Evolutionary conservation across 2,888 invertebrate genomes (phyloP).

Genomic region (Aricia artaxerxes): DNA sequence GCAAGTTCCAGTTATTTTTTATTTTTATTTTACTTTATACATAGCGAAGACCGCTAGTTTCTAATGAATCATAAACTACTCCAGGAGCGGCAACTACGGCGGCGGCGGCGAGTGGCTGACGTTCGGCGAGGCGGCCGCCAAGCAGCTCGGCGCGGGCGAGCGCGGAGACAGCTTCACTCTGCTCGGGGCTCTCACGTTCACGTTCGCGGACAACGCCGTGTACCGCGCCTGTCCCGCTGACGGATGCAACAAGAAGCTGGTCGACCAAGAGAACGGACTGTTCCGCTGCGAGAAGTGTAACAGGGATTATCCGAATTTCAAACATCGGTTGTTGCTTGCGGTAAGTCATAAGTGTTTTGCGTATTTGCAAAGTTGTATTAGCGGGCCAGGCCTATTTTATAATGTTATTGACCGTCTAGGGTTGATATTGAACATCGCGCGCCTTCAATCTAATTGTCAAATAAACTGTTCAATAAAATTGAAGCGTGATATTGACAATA

Average conservation of each 20-base stretch:
- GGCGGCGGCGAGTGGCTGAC: conserved; percentile 85
- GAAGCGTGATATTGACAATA: no score
- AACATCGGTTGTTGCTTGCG: conserved; percentile 89
- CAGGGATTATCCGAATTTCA: conserved; percentile 90
- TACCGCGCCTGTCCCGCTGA: conserved; percentile 95
- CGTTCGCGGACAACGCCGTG: conserved; percentile 90
- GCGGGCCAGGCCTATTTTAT: no score
- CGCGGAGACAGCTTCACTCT: conserved; percentile 90
- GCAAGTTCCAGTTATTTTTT: no score
- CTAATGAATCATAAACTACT: conserved; percentile 31
- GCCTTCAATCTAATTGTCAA: no score
- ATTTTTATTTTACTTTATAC: no score
- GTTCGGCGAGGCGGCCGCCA: conserved; percentile 86
- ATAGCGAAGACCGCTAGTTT: no score
- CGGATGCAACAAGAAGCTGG: conserved; percentile 96
- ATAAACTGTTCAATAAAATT: no score
- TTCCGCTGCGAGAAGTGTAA: conserved; percentile 98
- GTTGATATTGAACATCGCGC: no score
- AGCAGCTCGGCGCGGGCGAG: conserved; percentile 86
- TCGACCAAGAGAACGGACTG: conserved; percentile 92
- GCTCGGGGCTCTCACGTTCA: conserved; percentile 88
- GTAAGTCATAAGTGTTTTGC: conserved; percentile 76
- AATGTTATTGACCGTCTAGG: no score
- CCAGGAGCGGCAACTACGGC: conserved; percentile 65
- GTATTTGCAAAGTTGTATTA: no score